These are phyloP conservation scores for Caenorhabditis drosophilae DNA, from an alignment of 2,888 invertebrate genomes.

Conservation along the genomic window DNA sequence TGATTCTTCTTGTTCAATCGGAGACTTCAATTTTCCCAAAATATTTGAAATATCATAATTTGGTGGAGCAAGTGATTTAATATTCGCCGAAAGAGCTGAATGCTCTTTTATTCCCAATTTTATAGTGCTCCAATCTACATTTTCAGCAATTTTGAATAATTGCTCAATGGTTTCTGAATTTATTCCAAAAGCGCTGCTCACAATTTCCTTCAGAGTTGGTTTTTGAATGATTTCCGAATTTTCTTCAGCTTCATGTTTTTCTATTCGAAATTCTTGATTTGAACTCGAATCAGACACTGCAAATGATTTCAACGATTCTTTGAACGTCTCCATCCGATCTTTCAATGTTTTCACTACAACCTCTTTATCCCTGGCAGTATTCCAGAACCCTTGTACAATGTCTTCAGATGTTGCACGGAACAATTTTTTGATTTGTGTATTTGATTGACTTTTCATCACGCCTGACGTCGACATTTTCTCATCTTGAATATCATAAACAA, in stretches of 20 bases:
- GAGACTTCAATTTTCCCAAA: constrained; percentile 23
- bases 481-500: constrained; percentile 30
- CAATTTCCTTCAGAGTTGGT: constrained; percentile 11
- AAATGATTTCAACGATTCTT: constrained; percentile 5
- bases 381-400: constrained; percentile 40
- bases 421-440: constrained; percentile 9
- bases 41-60: constrained; percentile 13
- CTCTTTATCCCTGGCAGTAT: constrained; percentile 20
- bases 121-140: constrained; percentile 31
- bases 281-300: not conserved
- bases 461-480: constrained; percentile 28
- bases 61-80: constrained; percentile 7
- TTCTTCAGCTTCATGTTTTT: not conserved
- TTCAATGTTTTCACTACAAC: constrained; percentile 13
- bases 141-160: constrained; percentile 15
- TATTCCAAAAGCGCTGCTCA: constrained; percentile 15
- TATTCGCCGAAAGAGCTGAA: constrained; percentile 11
- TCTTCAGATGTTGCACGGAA: constrained; percentile 22
- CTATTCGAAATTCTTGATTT: not conserved
- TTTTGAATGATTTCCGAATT: not conserved
- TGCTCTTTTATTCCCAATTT: constrained; percentile 11
- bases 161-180: constrained; percentile 8
- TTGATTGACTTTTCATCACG: constrained; percentile 12
- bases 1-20: constrained; percentile 20
- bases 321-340: constrained; percentile 22